Percentiles rank a stretch among this genome's conserved stretches.
phyloP scores from a whole-genome alignment of 1,140 invertebrate genomes.

The Pseudoatta argentina region DNA sequence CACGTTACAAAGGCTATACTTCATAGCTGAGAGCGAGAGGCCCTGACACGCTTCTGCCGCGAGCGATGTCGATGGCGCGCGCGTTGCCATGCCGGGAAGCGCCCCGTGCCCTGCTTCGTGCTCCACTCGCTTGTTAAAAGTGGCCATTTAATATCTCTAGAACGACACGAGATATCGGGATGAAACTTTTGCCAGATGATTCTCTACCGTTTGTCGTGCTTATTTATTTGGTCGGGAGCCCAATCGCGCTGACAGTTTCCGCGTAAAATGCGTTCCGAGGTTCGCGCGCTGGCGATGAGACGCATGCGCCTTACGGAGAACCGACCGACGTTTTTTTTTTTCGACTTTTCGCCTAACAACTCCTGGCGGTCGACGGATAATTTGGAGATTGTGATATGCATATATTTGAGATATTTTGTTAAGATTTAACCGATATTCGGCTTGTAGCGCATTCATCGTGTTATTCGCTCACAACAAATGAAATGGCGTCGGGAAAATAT shows the following conservation, averaged over 20 bases:
- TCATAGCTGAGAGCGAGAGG: constrained; percentile 35
- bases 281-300: constrained; percentile 43
- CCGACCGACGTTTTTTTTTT: background rate
- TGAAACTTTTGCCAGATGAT: constrained; percentile 70
- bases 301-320: constrained; percentile 44
- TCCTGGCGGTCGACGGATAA: background rate
- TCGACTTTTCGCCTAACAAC: background rate
- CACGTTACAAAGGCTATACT: constrained; percentile 49
- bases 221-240: constrained; percentile 25
- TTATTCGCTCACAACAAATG: background rate
- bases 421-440: background rate
- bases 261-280: constrained; percentile 65
- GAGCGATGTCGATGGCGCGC: constrained; percentile 44
- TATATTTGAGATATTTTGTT: constrained; percentile 5
- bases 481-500: background rate
- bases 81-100: constrained; percentile 33
- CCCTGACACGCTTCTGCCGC: constrained; percentile 48
- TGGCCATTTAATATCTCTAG: constrained; percentile 77
- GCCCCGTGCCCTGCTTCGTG: constrained; percentile 34
- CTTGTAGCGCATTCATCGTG: background rate
- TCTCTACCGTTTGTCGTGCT: constrained; percentile 80
- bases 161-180: constrained; percentile 67
- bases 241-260: constrained; percentile 43
- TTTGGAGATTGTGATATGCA: background rate
- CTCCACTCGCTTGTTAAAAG: constrained; percentile 75